Evolutionary conservation across 2,113 vertebrate species (phyloP), one percentile per base, ranked within the genome.

Genomic region (Patagioenas fasciata): DNA sequence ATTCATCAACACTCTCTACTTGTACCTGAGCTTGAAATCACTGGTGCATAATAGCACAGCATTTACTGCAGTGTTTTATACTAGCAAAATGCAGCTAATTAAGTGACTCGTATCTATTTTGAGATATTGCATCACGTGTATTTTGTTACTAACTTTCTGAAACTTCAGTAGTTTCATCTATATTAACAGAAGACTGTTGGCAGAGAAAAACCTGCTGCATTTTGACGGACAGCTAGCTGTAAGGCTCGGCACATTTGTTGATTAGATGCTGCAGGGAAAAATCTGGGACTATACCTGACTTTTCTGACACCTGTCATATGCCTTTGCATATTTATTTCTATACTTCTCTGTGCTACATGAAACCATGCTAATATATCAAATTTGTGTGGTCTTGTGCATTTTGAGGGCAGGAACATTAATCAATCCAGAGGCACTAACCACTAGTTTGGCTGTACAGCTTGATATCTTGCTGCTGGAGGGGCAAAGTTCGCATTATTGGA

Each of bases 361-460:
- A 69, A 44, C 19, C 75, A 1, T 36, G 29, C 31, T 79, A 62
- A 38, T 18, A 15, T 3, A 23, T 24, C 40, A 62, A 0, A 13
- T 56, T 51, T 1, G 5, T 31, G 58, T 50, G 28, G 32, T 51
- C 34, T 32, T 62, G 19, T 50, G 62, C 10, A 8, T 92, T 86
- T 69, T 73, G 38, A 53, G 69, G 44, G 4, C 34, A 28, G 32
- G 24, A 31, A 29, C 5, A 6, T 21, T 13, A 13, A 15, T 53
- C 20, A 21, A 2, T 81, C 24, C 14, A 40, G 58, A 57, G 54
- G 61, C 16, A 31, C 5, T 50, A 4, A 4, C 9, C 8, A 9
- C 2, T 5, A 38, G 4, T 18, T 13, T 28, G 50, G 32, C 23
- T 69, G 44, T 36, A 25, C 0, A 1, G 13, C 20, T 20, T 29